Evolutionary conservation across 2,888 invertebrate genomes (phyloP), one percentile per base, ranked within the genome.

Genomic region (Myopa testacea): DNA sequence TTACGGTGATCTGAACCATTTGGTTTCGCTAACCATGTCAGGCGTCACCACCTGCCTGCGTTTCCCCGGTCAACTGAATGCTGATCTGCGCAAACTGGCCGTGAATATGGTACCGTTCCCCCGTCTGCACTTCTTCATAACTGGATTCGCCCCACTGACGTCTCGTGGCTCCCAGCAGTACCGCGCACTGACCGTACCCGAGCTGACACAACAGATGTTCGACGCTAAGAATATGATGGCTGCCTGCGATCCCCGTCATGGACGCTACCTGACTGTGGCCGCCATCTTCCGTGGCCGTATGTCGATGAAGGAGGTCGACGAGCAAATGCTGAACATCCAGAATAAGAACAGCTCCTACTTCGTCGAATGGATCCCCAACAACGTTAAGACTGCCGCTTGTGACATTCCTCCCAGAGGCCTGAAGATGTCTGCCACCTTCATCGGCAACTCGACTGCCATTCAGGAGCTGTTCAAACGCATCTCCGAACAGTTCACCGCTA

Each of bases 191-290:
- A 96, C 97, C 80, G 97, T 98, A 37, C 96, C 97, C 75, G 97
- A 98, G 90, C 92, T 98, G 81, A 97, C 97, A 65, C 93, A 95
- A 87, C 95, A 95, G 90, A 95, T 95, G 95, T 98, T 97, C 91
- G 97, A 97, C 90, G 96, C 97, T 84, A 97, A 97, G 92, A 97
- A 97, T 92, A 97, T 98, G 97, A 97, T 97, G 97, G 96, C 97
- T 80, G 97, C 97, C 58, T 97, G 97, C 90, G 97, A 97, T 90
- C 97, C 97, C 40, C 92, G 97, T 83, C 96, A 97, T 90, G 97
- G 97, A 82, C 93, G 97, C 85, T 97, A 97, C 90, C 92, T 97
- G 82, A 97, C 96, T 70, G 97, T 96, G 67, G 96, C 96, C 80
- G 96, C 96, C 85, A 95, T 97, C 89, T 97, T 96, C 93, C 92